A percentile compares a stretch with the other conserved stretches of the same genome.
Conservation (phyloP, 2,797 vertebrate species). For the Loris lydekkerianus region DNA sequence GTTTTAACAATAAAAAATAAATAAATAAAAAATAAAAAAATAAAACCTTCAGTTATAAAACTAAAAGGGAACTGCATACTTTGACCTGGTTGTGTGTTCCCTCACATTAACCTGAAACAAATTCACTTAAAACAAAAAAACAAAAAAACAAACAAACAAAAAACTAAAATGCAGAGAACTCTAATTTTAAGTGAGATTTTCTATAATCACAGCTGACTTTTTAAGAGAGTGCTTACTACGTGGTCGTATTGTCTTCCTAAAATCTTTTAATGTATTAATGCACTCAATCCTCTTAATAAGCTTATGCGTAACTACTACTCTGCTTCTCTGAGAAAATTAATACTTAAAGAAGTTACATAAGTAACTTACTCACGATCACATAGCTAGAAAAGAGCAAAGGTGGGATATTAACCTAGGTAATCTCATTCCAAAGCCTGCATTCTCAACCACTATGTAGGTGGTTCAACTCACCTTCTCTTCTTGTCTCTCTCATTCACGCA, state of each 20-base stretch:
- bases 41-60: no score
- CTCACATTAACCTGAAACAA: no score
- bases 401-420: background rate
- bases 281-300: background rate
- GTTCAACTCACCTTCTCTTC: no score
- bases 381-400: background rate
- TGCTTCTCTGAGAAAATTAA: conserved; percentile 40
- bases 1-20: no score
- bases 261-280: background rate
- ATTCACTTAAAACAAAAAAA: no score
- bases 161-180: background rate
- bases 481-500: no score
- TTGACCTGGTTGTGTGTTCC: no score
- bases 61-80: no score
- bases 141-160: no score
- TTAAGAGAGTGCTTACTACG: background rate
- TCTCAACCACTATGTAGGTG: background rate
- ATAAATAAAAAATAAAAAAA: no score
- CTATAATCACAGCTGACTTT: background rate
- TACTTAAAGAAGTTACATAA: background rate
- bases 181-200: background rate
- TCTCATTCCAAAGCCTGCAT: background rate
- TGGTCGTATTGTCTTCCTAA: background rate
- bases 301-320: background rate
- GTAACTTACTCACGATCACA: background rate